Evolutionary conservation across 2,888 invertebrate species (phyloP).

Genomic region (Megalurothrips usitatus): DNA sequence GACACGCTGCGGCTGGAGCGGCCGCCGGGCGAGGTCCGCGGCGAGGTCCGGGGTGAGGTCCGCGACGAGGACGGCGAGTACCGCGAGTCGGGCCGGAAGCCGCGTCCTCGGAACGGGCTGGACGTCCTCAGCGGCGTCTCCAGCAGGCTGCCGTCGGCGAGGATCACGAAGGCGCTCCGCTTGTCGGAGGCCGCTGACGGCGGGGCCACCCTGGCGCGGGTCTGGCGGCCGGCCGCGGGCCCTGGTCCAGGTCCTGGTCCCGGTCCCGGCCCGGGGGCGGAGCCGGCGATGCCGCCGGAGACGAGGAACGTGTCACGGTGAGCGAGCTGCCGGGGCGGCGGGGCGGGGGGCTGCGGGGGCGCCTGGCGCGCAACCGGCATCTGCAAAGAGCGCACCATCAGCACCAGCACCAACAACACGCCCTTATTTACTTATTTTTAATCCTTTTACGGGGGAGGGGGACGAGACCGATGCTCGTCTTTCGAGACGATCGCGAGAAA

Average conservation of each 20-base stretch:
- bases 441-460: no score
- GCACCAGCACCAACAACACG: background rate
- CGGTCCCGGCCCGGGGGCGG: background rate
- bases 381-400: background rate
- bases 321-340: background rate
- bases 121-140: slow-evolving; percentile 4
- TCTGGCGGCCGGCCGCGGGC: background rate
- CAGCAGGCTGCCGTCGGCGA: slow-evolving; percentile 20
- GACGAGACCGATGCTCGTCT: no score
- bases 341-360: slow-evolving; percentile 1
- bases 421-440: background rate
- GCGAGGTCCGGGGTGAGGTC: background rate
- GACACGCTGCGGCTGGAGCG: slow-evolving; percentile 10
- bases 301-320: slow-evolving; percentile 14
- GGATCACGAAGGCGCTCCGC: background rate
- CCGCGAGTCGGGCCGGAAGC: slow-evolving; percentile 1
- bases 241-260: background rate
- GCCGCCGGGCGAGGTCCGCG: background rate
- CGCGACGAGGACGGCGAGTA: background rate
- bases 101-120: slow-evolving; percentile 15
- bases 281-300: background rate
- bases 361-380: background rate
- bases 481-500: no score
- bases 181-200: background rate
- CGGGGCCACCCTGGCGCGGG: background rate